Conservation (phyloP, 2,888 invertebrate species). For the Platycnemis pennipes region DNA sequence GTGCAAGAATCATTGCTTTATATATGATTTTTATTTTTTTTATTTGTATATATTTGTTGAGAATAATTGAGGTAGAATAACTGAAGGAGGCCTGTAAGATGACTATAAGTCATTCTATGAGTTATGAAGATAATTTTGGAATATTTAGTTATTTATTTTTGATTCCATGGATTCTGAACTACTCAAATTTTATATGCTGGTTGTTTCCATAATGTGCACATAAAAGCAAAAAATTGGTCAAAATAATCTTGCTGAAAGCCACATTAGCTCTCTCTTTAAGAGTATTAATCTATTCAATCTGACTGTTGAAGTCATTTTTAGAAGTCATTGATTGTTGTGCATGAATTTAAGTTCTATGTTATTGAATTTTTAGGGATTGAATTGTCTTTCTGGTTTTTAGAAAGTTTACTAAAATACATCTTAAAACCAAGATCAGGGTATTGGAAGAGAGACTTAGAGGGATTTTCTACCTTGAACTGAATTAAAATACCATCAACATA, state of each 20-base stretch:
- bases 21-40: not conserved
- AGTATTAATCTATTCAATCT: not conserved
- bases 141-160: conserved; percentile 25
- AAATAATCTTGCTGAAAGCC: not conserved
- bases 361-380: not conserved
- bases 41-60: conserved; percentile 28
- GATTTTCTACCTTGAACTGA: conserved; percentile 24
- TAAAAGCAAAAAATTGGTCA: not conserved
- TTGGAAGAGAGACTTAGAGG: not conserved
- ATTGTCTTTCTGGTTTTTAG: not conserved
- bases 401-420: not conserved
- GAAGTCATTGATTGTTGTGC: not conserved
- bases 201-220: not conserved
- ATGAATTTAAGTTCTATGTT: not conserved
- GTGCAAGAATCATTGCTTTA: not conserved
- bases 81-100: not conserved
- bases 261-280: not conserved
- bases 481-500: not conserved
- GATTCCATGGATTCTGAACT: not conserved
- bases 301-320: not conserved
- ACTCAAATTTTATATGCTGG: not conserved
- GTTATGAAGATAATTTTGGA: not conserved
- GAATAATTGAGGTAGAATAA: not conserved
- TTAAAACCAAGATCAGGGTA: conserved; percentile 19
- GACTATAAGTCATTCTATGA: not conserved